A percentile compares a stretch with the other conserved stretches of the same genome.
phyloP scores from a whole-genome alignment of 1,140 invertebrate species.

The Bradysia coprophila region DNA sequence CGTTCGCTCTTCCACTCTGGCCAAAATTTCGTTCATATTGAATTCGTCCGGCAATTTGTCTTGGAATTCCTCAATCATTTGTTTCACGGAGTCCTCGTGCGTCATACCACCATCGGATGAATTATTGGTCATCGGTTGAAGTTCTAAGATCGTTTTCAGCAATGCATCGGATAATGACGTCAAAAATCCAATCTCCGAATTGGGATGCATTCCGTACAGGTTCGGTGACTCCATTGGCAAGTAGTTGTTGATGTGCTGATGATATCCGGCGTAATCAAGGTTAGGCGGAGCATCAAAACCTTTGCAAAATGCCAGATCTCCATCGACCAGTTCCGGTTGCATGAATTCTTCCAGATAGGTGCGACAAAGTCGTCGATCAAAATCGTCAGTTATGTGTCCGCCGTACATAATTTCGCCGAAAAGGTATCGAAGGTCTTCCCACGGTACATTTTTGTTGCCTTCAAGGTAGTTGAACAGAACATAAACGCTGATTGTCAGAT shows the following conservation, averaged over 20 bases:
- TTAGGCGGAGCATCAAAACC: conserved; percentile 71
- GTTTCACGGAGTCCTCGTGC: conserved; percentile 70
- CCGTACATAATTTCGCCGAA: conserved; percentile 97
- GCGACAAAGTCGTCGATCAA: conserved; percentile 72
- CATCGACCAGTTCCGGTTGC: conserved; percentile 67
- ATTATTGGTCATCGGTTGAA: conserved; percentile 71
- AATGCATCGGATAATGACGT: conserved; percentile 70
- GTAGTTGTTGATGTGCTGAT: conserved; percentile 74
- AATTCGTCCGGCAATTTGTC: conserved; percentile 83
- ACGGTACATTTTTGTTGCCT: conserved; percentile 68
- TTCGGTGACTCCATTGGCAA: conserved; percentile 75
- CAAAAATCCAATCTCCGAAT: conserved; percentile 88
- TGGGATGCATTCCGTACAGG: conserved; percentile 83
- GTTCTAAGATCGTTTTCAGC: conserved; percentile 78
- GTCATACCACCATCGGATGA: conserved; percentile 41
- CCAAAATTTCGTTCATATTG: conserved; percentile 70
- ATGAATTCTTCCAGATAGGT: conserved; percentile 82
- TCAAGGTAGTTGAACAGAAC: conserved; percentile 89
- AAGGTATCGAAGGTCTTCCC: conserved; percentile 83
- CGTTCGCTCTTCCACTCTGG: conserved; percentile 73
- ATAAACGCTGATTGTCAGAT: conserved; percentile 81
- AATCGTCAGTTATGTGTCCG: conserved; percentile 90
- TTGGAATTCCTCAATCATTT: conserved; percentile 67
- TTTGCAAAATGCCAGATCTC: conserved; percentile 63
- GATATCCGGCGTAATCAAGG: conserved; percentile 72